A percentile compares a stretch with the other conserved stretches of the same genome.
Evolutionary conservation across 2,797 vertebrate genomes (phyloP).

Genomic region (Glossophaga mutica): DNA sequence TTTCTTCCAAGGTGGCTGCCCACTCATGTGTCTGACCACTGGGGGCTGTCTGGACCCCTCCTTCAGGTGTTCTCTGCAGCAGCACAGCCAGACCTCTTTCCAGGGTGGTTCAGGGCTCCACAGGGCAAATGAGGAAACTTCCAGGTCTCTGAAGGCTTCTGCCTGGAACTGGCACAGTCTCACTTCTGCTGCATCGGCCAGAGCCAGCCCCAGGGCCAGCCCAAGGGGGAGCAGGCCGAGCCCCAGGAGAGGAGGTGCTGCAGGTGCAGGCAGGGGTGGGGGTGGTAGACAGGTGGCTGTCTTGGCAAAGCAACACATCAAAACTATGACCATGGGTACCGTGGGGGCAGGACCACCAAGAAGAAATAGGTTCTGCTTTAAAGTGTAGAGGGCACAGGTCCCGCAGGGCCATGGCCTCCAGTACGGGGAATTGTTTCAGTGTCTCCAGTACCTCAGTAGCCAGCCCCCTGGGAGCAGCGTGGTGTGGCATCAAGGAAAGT

Average conservation of each 20-base stretch:
- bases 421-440: background rate
- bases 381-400: too few relatives aligned
- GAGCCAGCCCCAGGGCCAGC: background rate
- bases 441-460: background rate
- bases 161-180: too few relatives aligned
- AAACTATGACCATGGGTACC: background rate
- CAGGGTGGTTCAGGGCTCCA: background rate
- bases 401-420: background rate
- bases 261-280: rapidly evolving
- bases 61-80: background rate
- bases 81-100: background rate
- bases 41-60: background rate
- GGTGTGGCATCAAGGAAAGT: background rate
- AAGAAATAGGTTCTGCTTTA: background rate
- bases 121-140: background rate
- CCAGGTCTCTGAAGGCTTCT: background rate
- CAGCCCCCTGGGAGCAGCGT: too few relatives aligned
- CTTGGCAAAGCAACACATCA: background rate
- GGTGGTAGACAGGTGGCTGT: background rate
- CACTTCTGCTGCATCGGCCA: background rate
- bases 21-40: background rate
- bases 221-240: background rate
- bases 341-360: background rate
- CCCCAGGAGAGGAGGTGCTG: background rate
- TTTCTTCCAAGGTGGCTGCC: background rate